Evolutionary conservation across 2,113 vertebrate species (phyloP), one percentile per base, ranked within the genome.

Genomic region (Tylochromis polylepis): DNA sequence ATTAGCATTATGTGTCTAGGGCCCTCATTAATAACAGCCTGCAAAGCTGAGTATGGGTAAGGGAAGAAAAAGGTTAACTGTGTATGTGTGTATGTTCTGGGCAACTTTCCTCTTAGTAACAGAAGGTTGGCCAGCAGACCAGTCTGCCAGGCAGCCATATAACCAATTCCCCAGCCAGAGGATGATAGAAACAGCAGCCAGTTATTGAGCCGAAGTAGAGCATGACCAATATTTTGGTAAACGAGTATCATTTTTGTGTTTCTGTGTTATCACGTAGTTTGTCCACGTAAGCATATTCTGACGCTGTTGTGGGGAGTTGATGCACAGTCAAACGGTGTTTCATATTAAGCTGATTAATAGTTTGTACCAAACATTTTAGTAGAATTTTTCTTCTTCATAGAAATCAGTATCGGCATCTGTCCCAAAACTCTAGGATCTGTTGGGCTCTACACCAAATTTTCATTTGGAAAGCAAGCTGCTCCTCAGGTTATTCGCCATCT

Each of bases 401-500:
- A 34, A 77, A 31, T 49, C 16, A 1, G 70, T 31, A 12, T 51
- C 16, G 0, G 43, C 15, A 77, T 51, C 46, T 4, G 1, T 77
- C 27, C 6, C 11, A 77, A 8, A 31, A 51, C 27, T 77, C 43
- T 12, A 12, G 43, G 10, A 51, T 31, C 72, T 1, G 3, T 20
- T 34, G 27, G 46, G 18, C 11, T 53, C 36, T 65, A 60, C 80
- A 81, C 53, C 62, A 88, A 88, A 89, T 81, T 81, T 29, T 49
- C 72, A 60, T 72, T 58, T 65, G 65, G 18, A 38, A 81, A 62
- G 56, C 57, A 79, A 87, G 79, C 81, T 84, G 80, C 36, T 81
- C 89, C 60, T 81, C 82, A 92, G 91, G 72, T 87, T 86, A 92
- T 86, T 88, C 58, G 79, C 88, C 86, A 89, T 90, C 80, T 91